Percentiles rank a stretch among this genome's conserved stretches.
Conservation (phyloP, 1,140 invertebrate genomes). For the Oreohelix idahoensis region DNA sequence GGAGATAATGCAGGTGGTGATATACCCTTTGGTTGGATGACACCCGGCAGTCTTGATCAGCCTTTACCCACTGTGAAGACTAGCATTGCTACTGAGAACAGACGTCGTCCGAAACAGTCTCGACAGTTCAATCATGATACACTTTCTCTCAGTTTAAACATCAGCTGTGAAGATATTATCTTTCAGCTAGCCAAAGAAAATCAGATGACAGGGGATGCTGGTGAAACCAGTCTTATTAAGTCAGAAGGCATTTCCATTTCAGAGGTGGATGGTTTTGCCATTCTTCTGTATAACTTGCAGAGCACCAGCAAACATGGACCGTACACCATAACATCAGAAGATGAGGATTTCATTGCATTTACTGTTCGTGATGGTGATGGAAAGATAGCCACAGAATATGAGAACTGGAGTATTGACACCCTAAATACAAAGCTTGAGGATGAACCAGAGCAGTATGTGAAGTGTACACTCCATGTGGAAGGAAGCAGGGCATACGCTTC, state of each 20-base stretch:
- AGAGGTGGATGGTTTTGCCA: conserved; percentile 49
- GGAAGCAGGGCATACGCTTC: conserved; percentile 1
- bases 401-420: conserved; percentile 41
- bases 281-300: conserved; percentile 36
- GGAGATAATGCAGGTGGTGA: not conserved
- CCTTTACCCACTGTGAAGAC: not conserved
- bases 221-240: not conserved
- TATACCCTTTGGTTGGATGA: not conserved
- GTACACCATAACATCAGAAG: conserved; percentile 27
- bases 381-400: not conserved
- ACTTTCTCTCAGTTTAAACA: conserved; percentile 18
- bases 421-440: conserved; percentile 40
- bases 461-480: conserved; percentile 34
- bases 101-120: not conserved
- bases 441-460: conserved; percentile 38
- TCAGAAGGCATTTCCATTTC: conserved; percentile 43
- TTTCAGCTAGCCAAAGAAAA: conserved; percentile 49
- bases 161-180: conserved; percentile 52
- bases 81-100: not conserved
- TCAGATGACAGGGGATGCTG: not conserved
- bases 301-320: conserved; percentile 12
- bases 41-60: not conserved
- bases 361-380: conserved; percentile 15
- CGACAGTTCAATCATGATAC: conserved; percentile 14
- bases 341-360: conserved; percentile 44